Evolutionary conservation across 2,113 vertebrate genomes (phyloP), one percentile per base, ranked within the genome.

Genomic region (Gobius niger): DNA sequence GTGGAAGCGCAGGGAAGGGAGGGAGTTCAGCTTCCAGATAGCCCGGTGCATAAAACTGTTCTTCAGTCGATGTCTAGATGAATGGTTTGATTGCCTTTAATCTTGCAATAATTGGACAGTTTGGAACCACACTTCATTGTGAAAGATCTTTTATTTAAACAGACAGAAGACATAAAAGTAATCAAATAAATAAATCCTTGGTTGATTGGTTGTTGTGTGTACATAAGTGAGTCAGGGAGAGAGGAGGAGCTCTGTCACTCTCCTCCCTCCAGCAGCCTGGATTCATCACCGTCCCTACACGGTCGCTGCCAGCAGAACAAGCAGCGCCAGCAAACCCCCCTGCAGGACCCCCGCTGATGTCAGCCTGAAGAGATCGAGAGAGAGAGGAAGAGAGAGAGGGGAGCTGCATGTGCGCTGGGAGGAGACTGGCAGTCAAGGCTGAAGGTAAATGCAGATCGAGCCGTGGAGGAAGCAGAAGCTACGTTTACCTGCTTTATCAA

Each of bases 331-430:
- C 90, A 86, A 92, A 47, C 90, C 92, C 93, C 95, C 86, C 91
- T 89, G 42, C 79, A 34, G 93, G 92, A 91, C 82, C 94, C 94
- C 94, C 87, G 78, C 80, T 92, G 94, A 95, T 95, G 94, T 96
- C 94, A 92, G 79, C 64, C 18, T 59, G 40, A 49, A 66, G 70
- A 56, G 49, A 41, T 81, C 54, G 79, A 19, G 76, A 66, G 64
- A 68, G 70, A 77, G 81, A 81, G 73, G 2, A 13, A 49, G 47
- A 11, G n/a, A 9, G n/a, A 52, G 50, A 16, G 15, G 9, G 7
- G 34, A 72, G 69, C 51, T 67, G 66, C 19, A 64, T 63, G 40
- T 72, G 60, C 59, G 52, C 70, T 62, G 84, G 54, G 61, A 56
- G 72, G 68, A 68, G 68, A 64, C 18, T 68, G 61, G 44, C 59